phyloP scores from a whole-genome alignment of 1,140 invertebrate species.

The Drosophila busckii region DNA sequence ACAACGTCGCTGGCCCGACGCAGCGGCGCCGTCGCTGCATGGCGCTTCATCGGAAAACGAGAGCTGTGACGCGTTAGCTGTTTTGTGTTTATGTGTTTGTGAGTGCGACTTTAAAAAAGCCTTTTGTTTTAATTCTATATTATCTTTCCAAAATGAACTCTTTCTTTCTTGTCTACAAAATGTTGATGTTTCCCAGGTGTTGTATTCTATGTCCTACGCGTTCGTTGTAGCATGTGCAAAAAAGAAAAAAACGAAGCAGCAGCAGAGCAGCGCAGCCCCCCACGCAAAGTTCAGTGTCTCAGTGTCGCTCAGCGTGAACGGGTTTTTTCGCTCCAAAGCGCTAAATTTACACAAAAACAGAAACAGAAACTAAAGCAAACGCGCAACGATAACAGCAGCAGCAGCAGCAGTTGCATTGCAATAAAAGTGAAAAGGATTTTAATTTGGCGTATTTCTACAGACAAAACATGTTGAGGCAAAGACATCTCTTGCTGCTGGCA shows the following conservation, averaged over 20 bases:
- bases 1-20: too few relatives aligned
- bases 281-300: constrained; percentile 63
- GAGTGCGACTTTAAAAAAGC: too few relatives aligned
- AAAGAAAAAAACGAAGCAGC: background rate
- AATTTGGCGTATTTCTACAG: constrained; percentile 2
- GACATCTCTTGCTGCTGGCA: constrained; percentile 41
- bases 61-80: too few relatives aligned
- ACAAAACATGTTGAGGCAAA: constrained; percentile 11
- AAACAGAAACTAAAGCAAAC: constrained; percentile 1
- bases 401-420: too few relatives aligned
- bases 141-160: too few relatives aligned
- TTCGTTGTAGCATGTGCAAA: constrained; percentile 24
- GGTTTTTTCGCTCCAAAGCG: constrained; percentile 21
- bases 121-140: too few relatives aligned
- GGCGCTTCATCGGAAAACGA: too few relatives aligned
- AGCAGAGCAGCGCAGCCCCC: constrained; percentile 6
- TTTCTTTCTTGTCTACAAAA: too few relatives aligned
- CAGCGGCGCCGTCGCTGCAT: too few relatives aligned
- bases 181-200: too few relatives aligned
- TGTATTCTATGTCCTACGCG: constrained; percentile 17
- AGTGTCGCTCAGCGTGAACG: constrained; percentile 44
- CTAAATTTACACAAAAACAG: constrained; percentile 1
- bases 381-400: too few relatives aligned
- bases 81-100: too few relatives aligned
- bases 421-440: constrained; percentile 37